Evolutionary conservation across 1,140 invertebrate genomes (phyloP).

Genomic region (Aphelinus atriplicis): DNA sequence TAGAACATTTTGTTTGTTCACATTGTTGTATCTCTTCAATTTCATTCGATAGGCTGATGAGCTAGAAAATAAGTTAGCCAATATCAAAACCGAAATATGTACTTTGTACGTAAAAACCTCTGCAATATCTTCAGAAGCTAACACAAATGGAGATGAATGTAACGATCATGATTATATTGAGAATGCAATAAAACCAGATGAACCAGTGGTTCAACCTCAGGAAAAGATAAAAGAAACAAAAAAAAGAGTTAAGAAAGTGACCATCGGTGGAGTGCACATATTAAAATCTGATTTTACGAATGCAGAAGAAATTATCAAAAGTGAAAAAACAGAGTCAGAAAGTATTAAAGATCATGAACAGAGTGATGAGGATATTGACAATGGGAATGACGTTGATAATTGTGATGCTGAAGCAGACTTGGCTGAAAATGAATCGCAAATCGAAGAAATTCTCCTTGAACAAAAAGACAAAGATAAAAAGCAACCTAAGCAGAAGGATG

Average conservation of each 20-base stretch:
- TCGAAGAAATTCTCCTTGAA: slow-evolving; percentile 55
- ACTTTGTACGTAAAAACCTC: slow-evolving; percentile 63
- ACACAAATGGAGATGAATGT: slow-evolving; percentile 53
- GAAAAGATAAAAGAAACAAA: slow-evolving; percentile 23
- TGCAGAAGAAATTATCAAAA: slow-evolving; percentile 16
- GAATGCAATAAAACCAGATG: slow-evolving; percentile 48
- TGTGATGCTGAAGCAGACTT: slow-evolving; percentile 34
- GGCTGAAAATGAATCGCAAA: slow-evolving; percentile 31
- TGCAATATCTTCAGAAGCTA: slow-evolving; percentile 47
- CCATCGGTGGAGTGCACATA: too few species aligned
- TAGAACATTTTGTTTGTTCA: neutral
- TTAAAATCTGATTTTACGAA: too few species aligned
- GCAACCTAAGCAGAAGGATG: slow-evolving; percentile 50
- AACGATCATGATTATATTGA: slow-evolving; percentile 64
- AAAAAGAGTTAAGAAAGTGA: slow-evolving; percentile 30
- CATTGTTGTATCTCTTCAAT: slow-evolving; percentile 13
- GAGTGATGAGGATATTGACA: slow-evolving; percentile 47
- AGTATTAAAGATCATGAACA: slow-evolving; percentile 42
- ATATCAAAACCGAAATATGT: slow-evolving; percentile 64
- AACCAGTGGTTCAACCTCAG: neutral
- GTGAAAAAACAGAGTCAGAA: slow-evolving; percentile 37
- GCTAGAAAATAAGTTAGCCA: slow-evolving; percentile 65
- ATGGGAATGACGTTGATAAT: slow-evolving; percentile 48
- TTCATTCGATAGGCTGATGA: slow-evolving; percentile 66
- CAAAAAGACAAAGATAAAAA: slow-evolving; percentile 34